These are phyloP conservation scores for Bilobella aurantiaca DNA, from an alignment of 1,140 invertebrate genomes.

Conservation along the genomic window DNA sequence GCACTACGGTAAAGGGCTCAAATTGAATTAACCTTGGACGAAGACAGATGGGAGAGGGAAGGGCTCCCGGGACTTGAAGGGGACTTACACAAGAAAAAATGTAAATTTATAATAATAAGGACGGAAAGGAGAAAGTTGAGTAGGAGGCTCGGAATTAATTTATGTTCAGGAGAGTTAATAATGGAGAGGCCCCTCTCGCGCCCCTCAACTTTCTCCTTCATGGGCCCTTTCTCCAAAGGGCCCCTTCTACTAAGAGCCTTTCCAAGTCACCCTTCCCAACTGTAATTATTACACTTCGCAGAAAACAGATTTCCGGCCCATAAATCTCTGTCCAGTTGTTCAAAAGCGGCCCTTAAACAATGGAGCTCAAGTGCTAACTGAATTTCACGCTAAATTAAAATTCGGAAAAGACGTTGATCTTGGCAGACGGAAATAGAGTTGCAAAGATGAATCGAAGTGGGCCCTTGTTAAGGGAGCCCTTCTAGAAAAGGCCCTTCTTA, in stretches of 20 bases:
- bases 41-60: neutral
- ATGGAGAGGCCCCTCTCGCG: neutral
- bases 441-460: neutral
- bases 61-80: neutral
- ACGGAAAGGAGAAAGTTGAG: neutral
- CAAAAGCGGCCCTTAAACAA: too few relatives aligned
- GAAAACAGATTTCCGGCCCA: neutral
- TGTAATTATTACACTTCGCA: too few relatives aligned
- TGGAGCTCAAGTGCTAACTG: too few relatives aligned
- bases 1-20: neutral
- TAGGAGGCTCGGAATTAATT: slow-evolving; percentile 2
- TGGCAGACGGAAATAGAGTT: neutral
- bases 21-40: neutral
- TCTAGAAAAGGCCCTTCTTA: neutral
- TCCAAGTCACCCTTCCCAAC: too few relatives aligned
- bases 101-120: neutral
- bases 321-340: slow-evolving; percentile 7
- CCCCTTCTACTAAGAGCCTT: too few relatives aligned
- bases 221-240: neutral
- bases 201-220: neutral
- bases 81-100: neutral
- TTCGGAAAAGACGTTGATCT: neutral
- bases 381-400: neutral
- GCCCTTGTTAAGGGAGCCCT: neutral
- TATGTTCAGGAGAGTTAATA: neutral